Evolutionary conservation across 2,888 invertebrate species (phyloP).

Genomic region (Adineta ricciae): DNA sequence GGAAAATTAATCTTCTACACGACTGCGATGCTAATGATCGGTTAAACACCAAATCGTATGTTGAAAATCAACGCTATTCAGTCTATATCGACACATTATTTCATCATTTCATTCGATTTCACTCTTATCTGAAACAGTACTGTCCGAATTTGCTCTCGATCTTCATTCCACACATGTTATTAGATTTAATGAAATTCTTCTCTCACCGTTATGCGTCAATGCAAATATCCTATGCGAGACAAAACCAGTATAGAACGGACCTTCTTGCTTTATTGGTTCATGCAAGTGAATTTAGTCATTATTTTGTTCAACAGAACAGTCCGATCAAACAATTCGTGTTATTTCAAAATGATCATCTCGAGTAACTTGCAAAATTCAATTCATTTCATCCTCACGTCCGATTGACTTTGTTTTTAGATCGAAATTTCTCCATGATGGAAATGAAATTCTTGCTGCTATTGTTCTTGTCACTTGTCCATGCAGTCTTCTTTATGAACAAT

Average conservation of each 20-base stretch:
- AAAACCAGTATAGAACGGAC: not conserved
- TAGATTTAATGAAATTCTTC: not conserved
- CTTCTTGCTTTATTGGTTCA: not conserved
- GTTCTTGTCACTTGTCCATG: not conserved
- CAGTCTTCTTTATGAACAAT: not conserved
- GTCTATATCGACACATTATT: not conserved
- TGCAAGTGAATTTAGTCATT: not conserved
- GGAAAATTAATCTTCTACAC: not conserved
- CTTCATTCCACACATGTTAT: not conserved
- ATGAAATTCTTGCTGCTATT: not conserved
- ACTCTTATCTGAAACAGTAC: not conserved
- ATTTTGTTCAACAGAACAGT: not conserved
- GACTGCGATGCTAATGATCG: not conserved
- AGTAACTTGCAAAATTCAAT: not conserved
- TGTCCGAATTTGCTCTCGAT: not conserved
- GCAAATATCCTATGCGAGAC: not conserved
- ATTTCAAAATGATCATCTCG: not conserved
- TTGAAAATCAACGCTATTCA: slow-evolving; percentile 7
- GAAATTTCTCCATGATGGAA: not conserved
- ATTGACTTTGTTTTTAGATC: not conserved
- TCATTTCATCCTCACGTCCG: not conserved
- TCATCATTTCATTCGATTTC: not conserved
- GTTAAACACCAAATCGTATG: not conserved
- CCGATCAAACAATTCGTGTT: not conserved
- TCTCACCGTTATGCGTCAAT: not conserved